Percentiles rank a stretch among this genome's conserved stretches.
Conservation (phyloP, 2,113 vertebrate species). For the Brachyhypopomus gauderio region DNA sequence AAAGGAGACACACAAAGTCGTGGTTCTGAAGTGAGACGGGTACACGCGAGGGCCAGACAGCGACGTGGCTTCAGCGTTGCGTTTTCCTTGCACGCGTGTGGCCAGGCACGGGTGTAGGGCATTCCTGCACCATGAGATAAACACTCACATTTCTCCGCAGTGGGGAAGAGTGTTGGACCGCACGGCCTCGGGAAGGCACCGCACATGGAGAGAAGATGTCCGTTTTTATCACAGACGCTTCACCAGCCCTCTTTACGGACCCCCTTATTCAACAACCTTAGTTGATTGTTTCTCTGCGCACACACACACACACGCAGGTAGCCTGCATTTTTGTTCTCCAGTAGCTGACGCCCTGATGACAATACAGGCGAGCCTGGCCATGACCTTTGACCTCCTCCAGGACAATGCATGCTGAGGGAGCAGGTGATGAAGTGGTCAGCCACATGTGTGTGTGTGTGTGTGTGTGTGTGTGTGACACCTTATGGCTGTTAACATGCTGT, state of each 20-base stretch:
- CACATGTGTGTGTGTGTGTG: background rate
- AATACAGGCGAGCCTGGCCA: constrained; percentile 29
- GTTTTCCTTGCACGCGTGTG: background rate
- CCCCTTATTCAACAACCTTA: background rate
- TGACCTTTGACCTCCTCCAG: constrained; percentile 49
- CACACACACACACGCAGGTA: constrained; percentile 13
- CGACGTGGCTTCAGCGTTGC: background rate
- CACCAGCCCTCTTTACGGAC: background rate
- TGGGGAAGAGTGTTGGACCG: background rate
- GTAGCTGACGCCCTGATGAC: constrained; percentile 43
- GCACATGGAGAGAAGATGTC: background rate
- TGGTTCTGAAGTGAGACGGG: too few species aligned
- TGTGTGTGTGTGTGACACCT: background rate
- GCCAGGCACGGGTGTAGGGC: background rate
- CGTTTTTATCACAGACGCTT: background rate
- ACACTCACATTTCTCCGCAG: constrained; percentile 5
- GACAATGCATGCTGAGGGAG: constrained; percentile 21
- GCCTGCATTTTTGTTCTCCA: constrained; percentile 9
- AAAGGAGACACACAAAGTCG: too few species aligned
- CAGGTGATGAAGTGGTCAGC: constrained; percentile 15
- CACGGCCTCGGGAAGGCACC: too few species aligned
- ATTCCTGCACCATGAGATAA: constrained; percentile 31
- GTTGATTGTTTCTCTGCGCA: background rate
- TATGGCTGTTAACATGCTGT: background rate
- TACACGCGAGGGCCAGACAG: too few species aligned